phyloP scores from a whole-genome alignment of 2,888 invertebrate genomes.

The Ptychoptera contaminata region DNA sequence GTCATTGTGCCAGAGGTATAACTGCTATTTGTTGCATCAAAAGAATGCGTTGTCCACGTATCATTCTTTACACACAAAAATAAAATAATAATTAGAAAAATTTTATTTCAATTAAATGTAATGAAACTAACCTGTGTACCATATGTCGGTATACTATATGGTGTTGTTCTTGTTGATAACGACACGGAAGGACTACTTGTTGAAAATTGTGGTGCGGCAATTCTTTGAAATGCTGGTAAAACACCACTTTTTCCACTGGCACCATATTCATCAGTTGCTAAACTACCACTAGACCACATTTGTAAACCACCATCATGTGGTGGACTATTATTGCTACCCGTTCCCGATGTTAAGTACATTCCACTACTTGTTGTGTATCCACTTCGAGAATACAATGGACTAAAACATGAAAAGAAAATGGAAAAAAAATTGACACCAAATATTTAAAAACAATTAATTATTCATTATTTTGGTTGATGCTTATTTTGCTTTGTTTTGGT shows the following conservation, averaged over 20 bases:
- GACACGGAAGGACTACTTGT: slow-evolving; percentile 15
- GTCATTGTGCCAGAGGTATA: too few species aligned
- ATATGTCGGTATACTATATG: slow-evolving; percentile 23
- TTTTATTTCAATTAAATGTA: not conserved
- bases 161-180: slow-evolving; percentile 16
- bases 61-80: slow-evolving; percentile 1
- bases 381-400: slow-evolving; percentile 26
- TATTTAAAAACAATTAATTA: too few species aligned
- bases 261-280: slow-evolving; percentile 9
- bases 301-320: slow-evolving; percentile 16
- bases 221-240: slow-evolving; percentile 26
- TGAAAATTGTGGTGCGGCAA: slow-evolving; percentile 7
- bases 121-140: slow-evolving; percentile 22
- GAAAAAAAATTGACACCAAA: not conserved
- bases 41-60: not conserved
- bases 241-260: slow-evolving; percentile 21
- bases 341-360: slow-evolving; percentile 16
- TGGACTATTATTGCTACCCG: slow-evolving; percentile 12
- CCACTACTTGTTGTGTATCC: slow-evolving; percentile 23
- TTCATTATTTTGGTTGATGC: too few species aligned
- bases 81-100: not conserved
- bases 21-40: not conserved
- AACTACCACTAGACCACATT: slow-evolving; percentile 13
- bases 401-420: slow-evolving; percentile 10
- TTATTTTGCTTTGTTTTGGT: too few species aligned